Evolutionary conservation across 2,113 vertebrate species (phyloP).

Genomic region (Cynopterus brachyotis): DNA sequence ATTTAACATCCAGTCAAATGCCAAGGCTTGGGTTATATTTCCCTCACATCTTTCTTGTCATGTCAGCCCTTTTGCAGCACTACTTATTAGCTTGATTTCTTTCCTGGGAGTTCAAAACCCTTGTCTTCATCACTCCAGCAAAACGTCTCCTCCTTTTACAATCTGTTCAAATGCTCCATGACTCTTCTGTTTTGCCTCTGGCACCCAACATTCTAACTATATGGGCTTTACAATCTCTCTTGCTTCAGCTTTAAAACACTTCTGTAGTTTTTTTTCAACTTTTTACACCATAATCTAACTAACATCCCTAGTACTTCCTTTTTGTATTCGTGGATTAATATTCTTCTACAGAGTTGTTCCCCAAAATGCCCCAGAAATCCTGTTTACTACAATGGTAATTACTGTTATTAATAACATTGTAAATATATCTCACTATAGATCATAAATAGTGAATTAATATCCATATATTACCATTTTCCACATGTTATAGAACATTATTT

Average conservation of each 20-base stretch:
- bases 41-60: slow-evolving; percentile 56
- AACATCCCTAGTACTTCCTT: neutral
- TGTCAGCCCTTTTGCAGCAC: neutral
- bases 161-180: neutral
- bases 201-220: neutral
- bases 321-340: neutral
- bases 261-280: neutral
- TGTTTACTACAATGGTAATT: neutral
- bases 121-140: slow-evolving; percentile 14
- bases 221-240: neutral
- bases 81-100: slow-evolving; percentile 40
- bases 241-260: neutral
- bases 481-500: neutral
- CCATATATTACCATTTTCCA: neutral
- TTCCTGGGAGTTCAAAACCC: slow-evolving; percentile 52
- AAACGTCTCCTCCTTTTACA: neutral
- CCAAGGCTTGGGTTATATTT: slow-evolving; percentile 40
- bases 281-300: neutral
- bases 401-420: neutral
- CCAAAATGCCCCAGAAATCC: neutral
- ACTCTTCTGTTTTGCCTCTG: neutral
- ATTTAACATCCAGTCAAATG: neutral
- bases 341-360: neutral
- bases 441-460: neutral
- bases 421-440: neutral